phyloP scores from a whole-genome alignment of 1,140 invertebrate genomes.

The Platorchestia sp. region DNA sequence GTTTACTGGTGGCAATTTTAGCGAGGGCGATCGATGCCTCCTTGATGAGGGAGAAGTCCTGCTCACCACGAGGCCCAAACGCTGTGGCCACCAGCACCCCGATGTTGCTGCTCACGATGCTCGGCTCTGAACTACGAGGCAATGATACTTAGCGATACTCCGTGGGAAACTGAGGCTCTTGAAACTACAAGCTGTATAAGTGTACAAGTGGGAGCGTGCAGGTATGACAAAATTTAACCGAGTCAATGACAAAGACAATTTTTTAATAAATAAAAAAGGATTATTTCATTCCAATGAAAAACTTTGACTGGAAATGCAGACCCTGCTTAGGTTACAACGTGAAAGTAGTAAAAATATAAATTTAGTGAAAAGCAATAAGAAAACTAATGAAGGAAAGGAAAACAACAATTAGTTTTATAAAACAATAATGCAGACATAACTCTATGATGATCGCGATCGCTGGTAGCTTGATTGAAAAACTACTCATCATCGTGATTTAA shows the following conservation, averaged over 20 bases:
- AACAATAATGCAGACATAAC: too few relatives aligned
- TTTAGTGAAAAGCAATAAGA: too few relatives aligned
- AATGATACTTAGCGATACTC: neutral
- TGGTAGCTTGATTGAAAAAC: too few relatives aligned
- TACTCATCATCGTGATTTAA: too few relatives aligned
- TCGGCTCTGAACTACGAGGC: constrained; percentile 71
- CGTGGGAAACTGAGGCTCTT: neutral
- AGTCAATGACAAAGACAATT: neutral
- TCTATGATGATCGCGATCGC: too few relatives aligned
- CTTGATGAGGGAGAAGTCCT: constrained; percentile 75
- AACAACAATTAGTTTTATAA: too few relatives aligned
- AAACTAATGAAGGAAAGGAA: too few relatives aligned
- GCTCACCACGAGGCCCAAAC: constrained; percentile 73
- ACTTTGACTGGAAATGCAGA: too few relatives aligned
- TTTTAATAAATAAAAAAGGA: neutral
- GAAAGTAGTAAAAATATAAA: neutral
- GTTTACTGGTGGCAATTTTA: constrained; percentile 71
- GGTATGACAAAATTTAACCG: neutral
- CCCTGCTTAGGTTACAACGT: neutral
- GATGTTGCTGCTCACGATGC: constrained; percentile 76
- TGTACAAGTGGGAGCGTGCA: neutral
- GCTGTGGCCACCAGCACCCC: constrained; percentile 76
- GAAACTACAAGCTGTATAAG: neutral
- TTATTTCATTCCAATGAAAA: neutral
- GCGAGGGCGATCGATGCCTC: constrained; percentile 76